Conservation (phyloP, 2,888 invertebrate species). For the Tromatobia lineatoria region DNA sequence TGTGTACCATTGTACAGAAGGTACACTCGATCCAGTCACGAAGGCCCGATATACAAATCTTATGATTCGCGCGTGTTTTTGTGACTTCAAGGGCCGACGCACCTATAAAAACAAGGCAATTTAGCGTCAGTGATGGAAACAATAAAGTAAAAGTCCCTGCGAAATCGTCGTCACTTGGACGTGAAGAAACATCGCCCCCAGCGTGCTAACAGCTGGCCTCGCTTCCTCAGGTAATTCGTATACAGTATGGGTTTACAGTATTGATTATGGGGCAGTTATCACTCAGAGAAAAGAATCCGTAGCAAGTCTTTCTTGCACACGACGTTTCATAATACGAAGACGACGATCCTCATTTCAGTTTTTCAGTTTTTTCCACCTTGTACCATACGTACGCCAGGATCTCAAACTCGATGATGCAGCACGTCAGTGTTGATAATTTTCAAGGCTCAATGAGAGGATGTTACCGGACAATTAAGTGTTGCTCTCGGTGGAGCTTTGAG, state of each 20-base stretch:
- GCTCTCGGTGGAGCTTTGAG: constrained; percentile 81
- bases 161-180: constrained; percentile 9
- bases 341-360: constrained; percentile 7
- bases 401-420: neutral
- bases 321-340: constrained; percentile 1
- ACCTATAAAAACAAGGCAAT: neutral
- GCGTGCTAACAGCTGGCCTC: constrained; percentile 6
- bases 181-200: constrained; percentile 7
- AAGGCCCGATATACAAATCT: neutral
- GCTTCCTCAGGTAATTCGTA: constrained; percentile 57
- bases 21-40: constrained; percentile 44
- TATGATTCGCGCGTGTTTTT: neutral
- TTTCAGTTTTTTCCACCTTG: constrained; percentile 15
- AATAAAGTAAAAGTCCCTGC: constrained; percentile 10
- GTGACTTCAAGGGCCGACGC: neutral
- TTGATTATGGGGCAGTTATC: constrained; percentile 60
- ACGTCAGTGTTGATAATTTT: constrained; percentile 31
- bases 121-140: neutral
- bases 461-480: constrained; percentile 68
- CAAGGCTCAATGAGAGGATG: neutral
- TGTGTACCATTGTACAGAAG: constrained; percentile 48
- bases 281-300: constrained; percentile 50
- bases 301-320: constrained; percentile 28
- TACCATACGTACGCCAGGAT: constrained; percentile 19
- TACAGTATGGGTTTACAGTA: constrained; percentile 61